phyloP scores from a whole-genome alignment of 2,797 vertebrate genomes.

The Falco columbarius region DNA sequence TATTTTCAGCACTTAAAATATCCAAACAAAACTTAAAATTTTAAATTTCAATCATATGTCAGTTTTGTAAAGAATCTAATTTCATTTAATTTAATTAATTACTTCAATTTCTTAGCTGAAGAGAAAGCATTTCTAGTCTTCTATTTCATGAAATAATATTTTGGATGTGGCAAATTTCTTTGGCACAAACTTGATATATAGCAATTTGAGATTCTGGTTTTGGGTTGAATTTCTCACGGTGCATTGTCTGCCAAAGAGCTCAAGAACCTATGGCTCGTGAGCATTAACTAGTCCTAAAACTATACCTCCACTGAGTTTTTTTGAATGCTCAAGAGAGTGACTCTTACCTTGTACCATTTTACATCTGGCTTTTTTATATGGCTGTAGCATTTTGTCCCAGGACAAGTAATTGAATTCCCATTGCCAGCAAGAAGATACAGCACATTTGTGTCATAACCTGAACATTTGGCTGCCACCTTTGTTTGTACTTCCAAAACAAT shows the following conservation, averaged over 20 bases:
- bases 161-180: neutral
- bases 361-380: conserved; percentile 35
- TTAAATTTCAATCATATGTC: neutral
- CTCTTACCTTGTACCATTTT: conserved; percentile 80
- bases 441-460: neutral
- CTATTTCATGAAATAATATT: neutral
- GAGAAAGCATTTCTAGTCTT: neutral
- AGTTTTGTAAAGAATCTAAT: neutral
- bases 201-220: neutral
- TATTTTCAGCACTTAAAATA: neutral
- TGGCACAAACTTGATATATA: neutral
- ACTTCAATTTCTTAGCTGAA: neutral
- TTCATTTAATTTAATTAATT: neutral
- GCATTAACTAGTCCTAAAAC: neutral
- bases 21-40: neutral
- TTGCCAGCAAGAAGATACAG: conserved; percentile 42
- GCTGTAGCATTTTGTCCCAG: conserved; percentile 68
- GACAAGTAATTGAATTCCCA: conserved; percentile 72
- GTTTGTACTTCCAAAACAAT: conserved; percentile 71
- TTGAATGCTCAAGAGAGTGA: neutral
- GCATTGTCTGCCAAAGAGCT: neutral
- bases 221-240: neutral
- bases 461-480: conserved; percentile 54
- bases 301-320: neutral
- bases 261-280: neutral